A percentile compares a stretch with the other conserved stretches of the same genome.
These are phyloP conservation scores for Cerastis leucographa DNA, from an alignment of 2,888 invertebrate genomes.

Conservation along the genomic window DNA sequence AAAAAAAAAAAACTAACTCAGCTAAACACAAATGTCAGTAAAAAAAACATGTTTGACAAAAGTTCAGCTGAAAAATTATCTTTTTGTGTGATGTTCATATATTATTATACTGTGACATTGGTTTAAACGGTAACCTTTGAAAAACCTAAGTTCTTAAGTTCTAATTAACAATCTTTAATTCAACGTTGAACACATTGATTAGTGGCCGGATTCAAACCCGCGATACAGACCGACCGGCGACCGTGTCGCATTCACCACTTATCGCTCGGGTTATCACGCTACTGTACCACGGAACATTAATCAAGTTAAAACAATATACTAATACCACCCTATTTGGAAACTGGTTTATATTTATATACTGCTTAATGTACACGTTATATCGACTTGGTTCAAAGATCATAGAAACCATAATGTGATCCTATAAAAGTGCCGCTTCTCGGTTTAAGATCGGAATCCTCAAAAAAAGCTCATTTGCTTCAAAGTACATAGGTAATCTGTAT, in stretches of 20 bases:
- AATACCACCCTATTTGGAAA: constrained; percentile 49
- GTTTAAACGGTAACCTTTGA: neutral
- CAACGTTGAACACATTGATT: constrained; percentile 31
- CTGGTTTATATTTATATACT: constrained; percentile 39
- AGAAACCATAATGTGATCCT: neutral
- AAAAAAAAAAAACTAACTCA: too few relatives aligned
- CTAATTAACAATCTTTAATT: neutral
- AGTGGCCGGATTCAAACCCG: constrained; percentile 30
- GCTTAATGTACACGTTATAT: constrained; percentile 15
- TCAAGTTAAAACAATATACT: constrained; percentile 38
- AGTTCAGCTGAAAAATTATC: neutral
- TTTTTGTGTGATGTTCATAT: neutral
- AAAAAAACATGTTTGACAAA: neutral
- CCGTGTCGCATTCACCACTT: constrained; percentile 24
- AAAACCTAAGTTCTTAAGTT: neutral
- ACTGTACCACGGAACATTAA: constrained; percentile 46
- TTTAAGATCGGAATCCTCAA: too few relatives aligned
- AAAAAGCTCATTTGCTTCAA: neutral
- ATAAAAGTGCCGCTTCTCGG: neutral
- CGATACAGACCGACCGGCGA: constrained; percentile 16
- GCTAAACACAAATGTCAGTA: neutral
- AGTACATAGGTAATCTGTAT: neutral
- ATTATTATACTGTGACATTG: neutral
- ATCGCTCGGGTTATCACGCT: constrained; percentile 41
- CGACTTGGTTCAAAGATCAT: constrained; percentile 1